A percentile compares a stretch with the other conserved stretches of the same genome.
Evolutionary conservation across 2,888 invertebrate species (phyloP).

Genomic region (Drosophila monieri): DNA sequence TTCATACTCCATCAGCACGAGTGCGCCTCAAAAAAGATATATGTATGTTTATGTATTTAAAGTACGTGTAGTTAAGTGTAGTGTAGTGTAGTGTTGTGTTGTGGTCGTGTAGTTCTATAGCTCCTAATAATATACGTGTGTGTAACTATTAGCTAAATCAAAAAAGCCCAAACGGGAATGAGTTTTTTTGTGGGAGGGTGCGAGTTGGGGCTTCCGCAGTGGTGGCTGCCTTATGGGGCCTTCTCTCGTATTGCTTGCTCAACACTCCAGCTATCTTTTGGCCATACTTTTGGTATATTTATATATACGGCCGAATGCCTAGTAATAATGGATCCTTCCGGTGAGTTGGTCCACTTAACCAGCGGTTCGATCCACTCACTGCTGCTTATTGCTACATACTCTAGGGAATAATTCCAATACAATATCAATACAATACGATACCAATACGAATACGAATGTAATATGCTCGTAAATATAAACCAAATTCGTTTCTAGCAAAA

Average conservation of each 20-base stretch:
- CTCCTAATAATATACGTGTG: conserved; percentile 1
- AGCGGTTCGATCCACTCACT: conserved; percentile 67
- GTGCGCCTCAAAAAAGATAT: conserved; percentile 58
- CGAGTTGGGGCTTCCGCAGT: conserved; percentile 65
- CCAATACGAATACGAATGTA: conserved; percentile 13
- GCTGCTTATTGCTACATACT: conserved; percentile 43
- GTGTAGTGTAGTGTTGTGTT: conserved; percentile 17
- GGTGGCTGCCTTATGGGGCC: conserved; percentile 53
- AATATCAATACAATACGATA: conserved; percentile 36
- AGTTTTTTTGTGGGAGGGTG: conserved; percentile 31
- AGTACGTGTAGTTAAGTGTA: conserved; percentile 33
- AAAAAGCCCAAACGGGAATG: conserved; percentile 35
- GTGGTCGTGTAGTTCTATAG: conserved; percentile 17
- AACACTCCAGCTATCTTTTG: conserved; percentile 73
- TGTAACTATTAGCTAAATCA: conserved; percentile 46
- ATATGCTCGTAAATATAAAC: conserved; percentile 46
- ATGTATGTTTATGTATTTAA: conserved; percentile 31
- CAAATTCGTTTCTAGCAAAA: conserved; percentile 84
- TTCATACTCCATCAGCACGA: conserved; percentile 75
- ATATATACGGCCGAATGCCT: conserved; percentile 44
- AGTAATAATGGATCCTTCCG: conserved; percentile 42
- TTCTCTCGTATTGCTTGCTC: conserved; percentile 82
- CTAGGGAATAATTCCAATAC: conserved; percentile 38
- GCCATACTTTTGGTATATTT: conserved; percentile 6
- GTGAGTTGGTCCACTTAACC: conserved; percentile 83